Evolutionary conservation across 2,888 invertebrate genomes (phyloP).

Genomic region (Philonicus albiceps): DNA sequence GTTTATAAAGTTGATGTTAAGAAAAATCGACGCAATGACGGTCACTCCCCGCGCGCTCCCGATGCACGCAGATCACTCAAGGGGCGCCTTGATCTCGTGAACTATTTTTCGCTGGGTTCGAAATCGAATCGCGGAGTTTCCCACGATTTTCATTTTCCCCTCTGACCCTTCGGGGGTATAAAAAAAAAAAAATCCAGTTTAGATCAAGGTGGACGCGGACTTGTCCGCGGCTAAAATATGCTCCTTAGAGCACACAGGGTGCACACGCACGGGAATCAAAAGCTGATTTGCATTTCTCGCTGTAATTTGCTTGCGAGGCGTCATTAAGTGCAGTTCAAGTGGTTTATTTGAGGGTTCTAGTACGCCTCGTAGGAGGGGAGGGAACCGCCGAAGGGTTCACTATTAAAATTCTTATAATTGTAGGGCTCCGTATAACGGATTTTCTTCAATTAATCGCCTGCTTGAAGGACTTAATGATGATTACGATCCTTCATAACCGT

Average conservation of each 20-base stretch:
- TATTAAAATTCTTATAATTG: not conserved
- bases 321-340: conserved; percentile 27
- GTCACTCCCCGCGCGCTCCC: not conserved
- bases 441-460: not conserved
- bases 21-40: not conserved
- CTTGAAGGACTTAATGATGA: not conserved
- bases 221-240: not conserved
- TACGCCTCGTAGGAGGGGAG: conserved; percentile 5
- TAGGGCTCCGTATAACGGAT: not conserved
- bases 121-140: conserved; percentile 21
- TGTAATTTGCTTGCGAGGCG: not conserved
- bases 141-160: conserved; percentile 15
- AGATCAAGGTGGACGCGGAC: conserved; percentile 11
- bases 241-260: not conserved
- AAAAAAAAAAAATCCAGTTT: conserved; percentile 16
- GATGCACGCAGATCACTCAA: not conserved
- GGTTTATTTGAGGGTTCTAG: conserved; percentile 15
- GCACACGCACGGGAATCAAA: not conserved
- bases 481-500: not conserved
- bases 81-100: not conserved
- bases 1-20: not conserved
- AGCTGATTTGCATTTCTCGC: conserved; percentile 11
- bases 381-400: not conserved
- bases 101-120: not conserved
- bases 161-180: conserved; percentile 9